Conservation (phyloP, 1,140 invertebrate species). For the Lepidurus couesii region DNA sequence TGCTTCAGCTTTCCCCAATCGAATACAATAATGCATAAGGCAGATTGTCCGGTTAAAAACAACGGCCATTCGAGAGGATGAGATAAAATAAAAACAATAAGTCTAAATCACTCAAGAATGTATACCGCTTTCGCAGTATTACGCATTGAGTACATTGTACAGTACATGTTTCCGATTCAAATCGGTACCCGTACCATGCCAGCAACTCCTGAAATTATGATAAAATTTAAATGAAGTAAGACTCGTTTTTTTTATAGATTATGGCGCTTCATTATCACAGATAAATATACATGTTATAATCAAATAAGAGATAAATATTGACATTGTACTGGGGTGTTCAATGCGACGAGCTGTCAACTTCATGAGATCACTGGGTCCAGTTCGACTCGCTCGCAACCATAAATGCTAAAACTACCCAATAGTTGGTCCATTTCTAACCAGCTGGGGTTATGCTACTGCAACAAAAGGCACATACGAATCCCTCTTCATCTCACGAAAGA, state of each 20-base stretch:
- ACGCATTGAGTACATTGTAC: too few species aligned
- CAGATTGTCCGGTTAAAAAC: too few species aligned
- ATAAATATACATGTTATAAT: neutral
- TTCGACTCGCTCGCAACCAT: constrained; percentile 15
- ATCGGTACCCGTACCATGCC: neutral
- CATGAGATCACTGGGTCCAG: constrained; percentile 29
- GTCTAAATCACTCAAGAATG: too few species aligned
- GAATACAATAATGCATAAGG: too few species aligned
- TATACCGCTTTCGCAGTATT: too few species aligned
- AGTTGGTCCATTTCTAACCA: neutral
- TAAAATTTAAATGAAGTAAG: neutral
- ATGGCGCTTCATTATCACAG: constrained; percentile 27
- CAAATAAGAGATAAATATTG: constrained; percentile 19
- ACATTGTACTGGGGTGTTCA: constrained; percentile 17
- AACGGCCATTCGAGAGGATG: too few species aligned
- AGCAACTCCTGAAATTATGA: neutral
- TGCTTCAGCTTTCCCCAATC: neutral
- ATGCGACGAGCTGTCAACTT: constrained; percentile 4
- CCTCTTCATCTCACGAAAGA: constrained; percentile 13
- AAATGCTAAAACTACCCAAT: constrained; percentile 12
- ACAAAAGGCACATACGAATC: constrained; percentile 15
- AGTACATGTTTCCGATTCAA: too few species aligned
- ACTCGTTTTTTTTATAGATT: neutral
- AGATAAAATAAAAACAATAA: too few species aligned
- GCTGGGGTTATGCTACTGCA: constrained; percentile 7